phyloP scores from a whole-genome alignment of 2,888 invertebrate species.

The Anaspis maculata region DNA sequence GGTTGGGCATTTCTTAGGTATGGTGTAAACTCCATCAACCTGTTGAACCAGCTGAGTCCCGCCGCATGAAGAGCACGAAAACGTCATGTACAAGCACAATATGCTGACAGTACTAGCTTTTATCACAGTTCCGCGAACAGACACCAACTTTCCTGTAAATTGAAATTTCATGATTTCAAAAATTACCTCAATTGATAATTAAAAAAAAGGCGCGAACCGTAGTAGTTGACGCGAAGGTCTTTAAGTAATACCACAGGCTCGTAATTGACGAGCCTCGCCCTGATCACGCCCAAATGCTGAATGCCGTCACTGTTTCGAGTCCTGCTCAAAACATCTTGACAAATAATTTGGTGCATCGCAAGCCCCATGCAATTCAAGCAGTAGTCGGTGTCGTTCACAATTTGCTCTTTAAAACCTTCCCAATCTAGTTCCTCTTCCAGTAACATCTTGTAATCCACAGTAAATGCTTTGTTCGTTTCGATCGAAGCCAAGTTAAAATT shows the following conservation, averaged over 20 bases:
- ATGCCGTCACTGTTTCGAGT: constrained; percentile 35
- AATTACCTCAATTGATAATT: too few relatives aligned
- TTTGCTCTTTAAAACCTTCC: constrained; percentile 46
- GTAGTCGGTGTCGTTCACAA: constrained; percentile 58
- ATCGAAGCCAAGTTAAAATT: constrained; percentile 51
- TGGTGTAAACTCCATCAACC: constrained; percentile 50
- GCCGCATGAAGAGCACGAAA: constrained; percentile 63
- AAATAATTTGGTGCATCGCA: constrained; percentile 67
- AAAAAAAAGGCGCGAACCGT: too few relatives aligned
- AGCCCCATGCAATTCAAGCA: constrained; percentile 64
- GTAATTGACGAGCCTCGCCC: constrained; percentile 54
- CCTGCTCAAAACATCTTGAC: constrained; percentile 31
- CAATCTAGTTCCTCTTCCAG: too few relatives aligned
- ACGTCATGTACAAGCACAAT: constrained; percentile 68
- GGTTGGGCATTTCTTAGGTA: constrained; percentile 51
- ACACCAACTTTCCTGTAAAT: constrained; percentile 60
- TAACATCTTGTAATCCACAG: constrained; percentile 54
- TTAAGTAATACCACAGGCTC: constrained; percentile 58
- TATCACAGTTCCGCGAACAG: constrained; percentile 78
- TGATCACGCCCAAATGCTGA: constrained; percentile 42
- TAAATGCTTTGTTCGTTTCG: constrained; percentile 49
- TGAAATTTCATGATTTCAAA: too few relatives aligned
- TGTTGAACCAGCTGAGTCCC: constrained; percentile 59
- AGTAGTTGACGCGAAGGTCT: constrained; percentile 62
- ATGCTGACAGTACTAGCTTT: constrained; percentile 68